phyloP scores from a whole-genome alignment of 2,888 invertebrate species.

The Notocelia uddmanniana region DNA sequence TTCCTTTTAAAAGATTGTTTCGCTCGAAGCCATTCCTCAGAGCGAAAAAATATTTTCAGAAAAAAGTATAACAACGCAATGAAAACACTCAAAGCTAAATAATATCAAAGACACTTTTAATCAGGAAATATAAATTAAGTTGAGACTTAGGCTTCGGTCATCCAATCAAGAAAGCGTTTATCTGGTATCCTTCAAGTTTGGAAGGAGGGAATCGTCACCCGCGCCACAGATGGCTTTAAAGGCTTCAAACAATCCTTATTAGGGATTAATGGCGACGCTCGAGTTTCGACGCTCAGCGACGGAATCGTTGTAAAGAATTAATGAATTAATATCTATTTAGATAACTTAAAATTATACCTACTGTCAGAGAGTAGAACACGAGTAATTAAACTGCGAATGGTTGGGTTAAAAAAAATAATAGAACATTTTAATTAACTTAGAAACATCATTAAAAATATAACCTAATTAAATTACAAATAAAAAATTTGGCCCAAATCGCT shows the following conservation, averaged over 20 bases:
- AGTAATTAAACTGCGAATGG: too few relatives aligned
- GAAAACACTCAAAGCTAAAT: conserved; percentile 11
- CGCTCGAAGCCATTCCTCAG: background rate
- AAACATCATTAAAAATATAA: too few relatives aligned
- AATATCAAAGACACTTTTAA: conserved; percentile 26
- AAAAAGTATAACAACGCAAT: conserved; percentile 11
- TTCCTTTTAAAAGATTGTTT: background rate
- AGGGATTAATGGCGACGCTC: conserved; percentile 63
- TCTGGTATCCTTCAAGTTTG: conserved; percentile 60
- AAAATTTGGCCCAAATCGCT: too few relatives aligned
- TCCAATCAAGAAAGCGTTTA: conserved; percentile 64
- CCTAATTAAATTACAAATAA: too few relatives aligned
- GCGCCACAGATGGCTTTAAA: conserved; percentile 72
- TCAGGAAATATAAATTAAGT: conserved; percentile 41
- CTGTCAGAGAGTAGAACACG: too few relatives aligned
- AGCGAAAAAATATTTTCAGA: background rate
- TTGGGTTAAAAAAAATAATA: too few relatives aligned
- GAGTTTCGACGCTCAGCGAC: conserved; percentile 50
- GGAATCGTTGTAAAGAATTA: conserved; percentile 41
- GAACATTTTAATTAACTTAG: too few relatives aligned
- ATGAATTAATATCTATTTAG: background rate
- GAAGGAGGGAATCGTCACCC: conserved; percentile 59
- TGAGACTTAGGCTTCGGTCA: conserved; percentile 49
- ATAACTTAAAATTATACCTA: too few relatives aligned
- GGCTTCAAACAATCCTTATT: conserved; percentile 74